Base-by-base conservation (phyloP, 2,797 vertebrate genomes). In the Cuniculus paca region DNA sequence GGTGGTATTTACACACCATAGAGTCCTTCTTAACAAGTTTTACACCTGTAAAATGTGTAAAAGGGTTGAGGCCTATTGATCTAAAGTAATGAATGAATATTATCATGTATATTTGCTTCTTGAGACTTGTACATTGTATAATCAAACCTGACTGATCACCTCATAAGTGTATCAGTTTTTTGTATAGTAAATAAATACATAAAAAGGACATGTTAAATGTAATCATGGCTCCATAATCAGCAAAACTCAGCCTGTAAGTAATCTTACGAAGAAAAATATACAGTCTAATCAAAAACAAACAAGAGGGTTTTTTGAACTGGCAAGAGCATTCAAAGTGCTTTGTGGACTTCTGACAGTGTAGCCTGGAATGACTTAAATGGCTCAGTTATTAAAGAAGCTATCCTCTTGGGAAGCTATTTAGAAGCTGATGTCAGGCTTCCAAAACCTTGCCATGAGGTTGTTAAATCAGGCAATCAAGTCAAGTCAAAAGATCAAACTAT, bases 321-420 rank as follows among this genome's bases (percentile, higher is more conserved):
- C 31, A 65, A 34, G 31, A 65, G 31, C 5, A 17, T 65, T 65
- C 31, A 34, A 65, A 34, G 31, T 65, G 5, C 31, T 34, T 65
- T 65, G 61, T 17, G 14, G 31, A 63, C 34, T 31, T 34, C 31
- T 34, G 99, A 99, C 80, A 98, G 84, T 36, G 85, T 98, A 97
- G 98, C 99, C 31, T 99, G 98, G 98, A 97, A 98, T 94, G 98
- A 96, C 70, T 39, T 98, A 65, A 98, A 98, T 54, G 98, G 98
- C 54, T 97, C 97, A 0, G 93, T 83, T 48, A 94, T 99, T 50
- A 98, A 98, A 87, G 92, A 98, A 81, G 89, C 97, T 34, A 0
- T 99, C 10, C 39, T 96, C 39, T 97, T 96, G 0, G 98, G 98
- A 65, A 92, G 98, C 88, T 97, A 95, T 54, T 97, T 99, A 94